Evolutionary conservation across 1,140 invertebrate species (phyloP).

Genomic region (Andrena cerasifolii): DNA sequence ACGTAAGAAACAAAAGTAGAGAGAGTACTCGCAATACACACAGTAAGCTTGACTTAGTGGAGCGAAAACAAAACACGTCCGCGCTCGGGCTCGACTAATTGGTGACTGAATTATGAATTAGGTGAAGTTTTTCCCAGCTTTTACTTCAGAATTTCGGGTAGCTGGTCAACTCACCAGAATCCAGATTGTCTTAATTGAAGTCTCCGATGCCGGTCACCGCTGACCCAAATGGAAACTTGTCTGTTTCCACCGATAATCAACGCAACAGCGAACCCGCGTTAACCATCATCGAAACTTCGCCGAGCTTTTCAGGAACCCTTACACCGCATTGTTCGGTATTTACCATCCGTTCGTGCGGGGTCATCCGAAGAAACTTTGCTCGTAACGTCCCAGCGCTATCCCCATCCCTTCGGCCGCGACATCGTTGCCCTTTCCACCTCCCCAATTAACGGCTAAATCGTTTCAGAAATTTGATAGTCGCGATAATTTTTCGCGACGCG

Average conservation of each 20-base stretch:
- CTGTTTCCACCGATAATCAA: neutral
- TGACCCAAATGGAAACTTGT: constrained; percentile 3
- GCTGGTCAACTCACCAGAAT: too few species aligned
- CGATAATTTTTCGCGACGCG: constrained; percentile 33
- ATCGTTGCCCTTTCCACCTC: neutral
- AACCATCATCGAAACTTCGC: constrained; percentile 16
- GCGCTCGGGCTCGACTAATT: too few species aligned
- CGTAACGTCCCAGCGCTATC: neutral
- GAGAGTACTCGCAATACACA: too few species aligned
- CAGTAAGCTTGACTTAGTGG: too few species aligned
- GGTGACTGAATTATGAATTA: too few species aligned
- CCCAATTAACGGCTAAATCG: constrained; percentile 46
- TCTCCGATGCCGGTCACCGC: neutral
- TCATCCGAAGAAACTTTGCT: constrained; percentile 6
- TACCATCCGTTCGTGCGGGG: neutral
- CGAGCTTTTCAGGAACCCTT: neutral
- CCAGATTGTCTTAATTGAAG: constrained; percentile 6
- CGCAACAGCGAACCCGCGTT: neutral
- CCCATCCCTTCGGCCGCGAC: neutral
- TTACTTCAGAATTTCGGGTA: too few species aligned
- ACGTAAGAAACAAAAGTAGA: too few species aligned
- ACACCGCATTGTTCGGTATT: neutral
- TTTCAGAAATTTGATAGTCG: constrained; percentile 41
- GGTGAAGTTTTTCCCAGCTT: too few species aligned
- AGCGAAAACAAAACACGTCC: too few species aligned